Evolutionary conservation across 1,140 invertebrate genomes (phyloP).

Genomic region (Sinella curviseta): DNA sequence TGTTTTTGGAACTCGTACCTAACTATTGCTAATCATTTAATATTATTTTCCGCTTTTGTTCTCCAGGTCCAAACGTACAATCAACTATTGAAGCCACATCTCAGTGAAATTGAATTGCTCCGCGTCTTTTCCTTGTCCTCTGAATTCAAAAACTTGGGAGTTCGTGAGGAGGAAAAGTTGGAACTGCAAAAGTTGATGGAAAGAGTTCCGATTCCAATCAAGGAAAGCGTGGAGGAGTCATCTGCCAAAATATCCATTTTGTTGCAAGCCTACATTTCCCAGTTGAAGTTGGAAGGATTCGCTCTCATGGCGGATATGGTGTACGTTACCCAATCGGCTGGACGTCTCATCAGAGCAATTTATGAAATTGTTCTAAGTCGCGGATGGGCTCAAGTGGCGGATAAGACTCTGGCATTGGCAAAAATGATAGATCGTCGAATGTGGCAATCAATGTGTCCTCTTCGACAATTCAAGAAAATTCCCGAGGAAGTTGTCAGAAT

Average conservation of each 20-base stretch:
- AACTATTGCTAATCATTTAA: too few relatives aligned
- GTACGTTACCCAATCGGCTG: constrained; percentile 96
- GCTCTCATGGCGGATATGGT: constrained; percentile 99
- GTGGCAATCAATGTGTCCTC: constrained; percentile 99
- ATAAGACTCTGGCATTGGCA: constrained; percentile 91
- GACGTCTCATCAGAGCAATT: constrained; percentile 91
- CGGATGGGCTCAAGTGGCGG: constrained; percentile 96
- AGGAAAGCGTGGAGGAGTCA: constrained; percentile 97
- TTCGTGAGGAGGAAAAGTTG: constrained; percentile 96
- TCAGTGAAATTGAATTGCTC: constrained; percentile 97
- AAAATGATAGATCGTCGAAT: constrained; percentile 99
- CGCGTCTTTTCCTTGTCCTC: constrained; percentile 97
- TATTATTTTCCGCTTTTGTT: constrained; percentile 12
- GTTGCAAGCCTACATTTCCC: constrained; percentile 97
- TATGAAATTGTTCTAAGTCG: constrained; percentile 79
- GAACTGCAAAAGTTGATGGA: constrained; percentile 97
- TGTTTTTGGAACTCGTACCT: too few relatives aligned
- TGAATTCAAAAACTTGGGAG: constrained; percentile 89
- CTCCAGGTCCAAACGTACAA: constrained; percentile 86
- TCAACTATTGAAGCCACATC: constrained; percentile 91
- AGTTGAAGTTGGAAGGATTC: constrained; percentile 96
- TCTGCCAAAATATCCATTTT: constrained; percentile 96
- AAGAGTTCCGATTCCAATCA: constrained; percentile 96
- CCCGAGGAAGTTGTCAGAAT: constrained; percentile 97
- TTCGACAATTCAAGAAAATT: constrained; percentile 97